Evolutionary conservation across 2,113 vertebrate genomes (phyloP).

Genomic region (Hypomesus transpacificus): DNA sequence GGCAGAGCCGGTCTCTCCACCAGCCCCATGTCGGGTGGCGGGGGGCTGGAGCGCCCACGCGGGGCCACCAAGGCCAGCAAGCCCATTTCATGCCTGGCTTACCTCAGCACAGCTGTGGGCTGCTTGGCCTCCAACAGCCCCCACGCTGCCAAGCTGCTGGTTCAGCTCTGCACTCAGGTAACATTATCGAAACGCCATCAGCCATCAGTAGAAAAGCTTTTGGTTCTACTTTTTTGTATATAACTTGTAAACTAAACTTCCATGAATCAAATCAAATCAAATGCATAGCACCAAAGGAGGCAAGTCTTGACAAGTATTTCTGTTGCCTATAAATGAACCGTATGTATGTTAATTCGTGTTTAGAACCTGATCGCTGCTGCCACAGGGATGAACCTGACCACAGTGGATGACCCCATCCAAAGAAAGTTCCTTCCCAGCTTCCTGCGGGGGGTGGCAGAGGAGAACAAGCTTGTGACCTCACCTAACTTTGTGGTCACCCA

Average conservation of each 20-base stretch:
- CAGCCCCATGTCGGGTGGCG: conserved; percentile 63
- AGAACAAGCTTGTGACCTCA: conserved; percentile 94
- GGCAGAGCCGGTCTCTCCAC: conserved; percentile 94
- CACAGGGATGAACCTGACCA: conserved; percentile 94
- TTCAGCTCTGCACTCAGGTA: conserved; percentile 96
- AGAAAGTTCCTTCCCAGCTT: conserved; percentile 96
- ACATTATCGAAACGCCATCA: not conserved
- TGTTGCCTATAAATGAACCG: not conserved
- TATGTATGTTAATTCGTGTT: conserved; percentile 11
- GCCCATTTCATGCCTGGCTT: conserved; percentile 94
- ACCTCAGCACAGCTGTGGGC: conserved; percentile 94
- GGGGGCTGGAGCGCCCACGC: conserved; percentile 77
- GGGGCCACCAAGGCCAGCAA: conserved; percentile 86
- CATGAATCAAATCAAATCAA: not conserved
- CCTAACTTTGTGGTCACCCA: conserved; percentile 98
- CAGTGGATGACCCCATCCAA: conserved; percentile 94
- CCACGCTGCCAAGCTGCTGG: conserved; percentile 90
- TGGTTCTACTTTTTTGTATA: too few relatives aligned
- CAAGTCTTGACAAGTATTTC: too few relatives aligned
- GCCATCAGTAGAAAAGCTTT: too few relatives aligned
- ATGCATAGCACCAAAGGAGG: not conserved
- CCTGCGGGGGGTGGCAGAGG: conserved; percentile 90
- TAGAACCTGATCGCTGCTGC: conserved; percentile 98
- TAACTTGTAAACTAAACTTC: not conserved
- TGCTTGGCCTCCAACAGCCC: conserved; percentile 94